These are phyloP conservation scores for Pseudochaenichthys georgianus DNA, from an alignment of 2,797 vertebrate genomes.

Conservation along the genomic window DNA sequence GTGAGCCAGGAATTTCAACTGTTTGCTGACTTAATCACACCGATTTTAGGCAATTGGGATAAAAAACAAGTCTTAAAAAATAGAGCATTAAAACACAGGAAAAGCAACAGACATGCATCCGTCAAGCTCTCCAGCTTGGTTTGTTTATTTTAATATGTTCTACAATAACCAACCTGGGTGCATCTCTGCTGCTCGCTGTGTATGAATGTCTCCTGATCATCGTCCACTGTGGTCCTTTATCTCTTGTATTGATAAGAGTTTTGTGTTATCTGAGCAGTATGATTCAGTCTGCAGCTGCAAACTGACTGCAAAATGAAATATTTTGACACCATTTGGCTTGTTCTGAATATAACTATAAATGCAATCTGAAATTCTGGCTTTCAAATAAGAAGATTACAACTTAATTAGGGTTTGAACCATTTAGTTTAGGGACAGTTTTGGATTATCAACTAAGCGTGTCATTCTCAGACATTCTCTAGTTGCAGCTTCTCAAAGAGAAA, in stretches of 20 bases:
- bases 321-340: background rate
- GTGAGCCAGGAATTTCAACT: conserved; percentile 1
- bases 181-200: conserved; percentile 13
- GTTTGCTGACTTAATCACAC: conserved; percentile 36
- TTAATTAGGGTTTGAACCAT: conserved; percentile 12
- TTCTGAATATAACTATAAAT: conserved; percentile 26
- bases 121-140: conserved; percentile 1
- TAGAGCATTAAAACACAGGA: conserved; percentile 18
- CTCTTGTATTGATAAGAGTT: conserved; percentile 21
- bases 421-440: background rate
- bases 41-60: conserved; percentile 33
- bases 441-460: background rate
- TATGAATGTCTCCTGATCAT: conserved; percentile 32
- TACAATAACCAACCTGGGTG: conserved; percentile 21
- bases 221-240: conserved; percentile 18
- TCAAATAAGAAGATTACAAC: conserved; percentile 13
- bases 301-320: background rate
- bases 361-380: conserved; percentile 10
- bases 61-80: conserved; percentile 8
- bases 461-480: background rate
- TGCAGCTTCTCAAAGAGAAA: background rate
- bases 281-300: conserved; percentile 16
- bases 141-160: background rate
- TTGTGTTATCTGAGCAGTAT: conserved; percentile 17
- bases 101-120: conserved; percentile 24